Base-by-base conservation (phyloP, 2,888 invertebrate species). In the Drosophila prolongata region DNA sequence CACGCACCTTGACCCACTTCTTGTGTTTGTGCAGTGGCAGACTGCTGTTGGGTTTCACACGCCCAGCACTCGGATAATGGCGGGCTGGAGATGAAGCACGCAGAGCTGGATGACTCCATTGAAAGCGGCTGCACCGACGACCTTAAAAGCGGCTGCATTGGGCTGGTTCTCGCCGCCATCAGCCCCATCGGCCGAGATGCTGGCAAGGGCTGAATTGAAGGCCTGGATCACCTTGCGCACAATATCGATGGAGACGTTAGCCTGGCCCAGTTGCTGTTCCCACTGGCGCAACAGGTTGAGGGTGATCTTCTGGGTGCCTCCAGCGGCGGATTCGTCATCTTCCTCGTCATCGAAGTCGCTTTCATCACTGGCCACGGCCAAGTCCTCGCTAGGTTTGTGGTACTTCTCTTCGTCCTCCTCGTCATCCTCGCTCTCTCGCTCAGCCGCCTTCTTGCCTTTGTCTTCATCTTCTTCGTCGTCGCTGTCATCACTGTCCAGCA, bases 101-200 rank as follows among this genome's bases (percentile, higher is more conserved):
- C 98, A 98, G 90, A 98, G 93, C 89, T 97, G 96, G 56, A 98
- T 94, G 5, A 98, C 95, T 16, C 95, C 97, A 93, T 98, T 98
- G 90, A 98, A 98, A 44, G 96, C 95, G 8, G 95, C 94, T 16
- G 95, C 94, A 50, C 95, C 96, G 91, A 96, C 96, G 37, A 97
- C 96, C 93, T 95, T 95, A 89, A 93, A 96, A 8, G 80, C 73
- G 1, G 76, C 62, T 0, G 75, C 68, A 49, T 78, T 80, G 46
- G 91, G 77, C 76, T 71, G 90, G 35, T 66, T 66, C 67, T 80
- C 92, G 19, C 87, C 87, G 2, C 84, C 80, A 11, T 72, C 77
- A 2, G 53, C 72, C 3, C 75, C 76, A 24, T 90, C 90, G 67
- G 93, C 93, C 4, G 95, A 94, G 3, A 96, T 94, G 70, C 95